Evolutionary conservation across 2,888 invertebrate species (phyloP).

Genomic region (Cantharis nigra): DNA sequence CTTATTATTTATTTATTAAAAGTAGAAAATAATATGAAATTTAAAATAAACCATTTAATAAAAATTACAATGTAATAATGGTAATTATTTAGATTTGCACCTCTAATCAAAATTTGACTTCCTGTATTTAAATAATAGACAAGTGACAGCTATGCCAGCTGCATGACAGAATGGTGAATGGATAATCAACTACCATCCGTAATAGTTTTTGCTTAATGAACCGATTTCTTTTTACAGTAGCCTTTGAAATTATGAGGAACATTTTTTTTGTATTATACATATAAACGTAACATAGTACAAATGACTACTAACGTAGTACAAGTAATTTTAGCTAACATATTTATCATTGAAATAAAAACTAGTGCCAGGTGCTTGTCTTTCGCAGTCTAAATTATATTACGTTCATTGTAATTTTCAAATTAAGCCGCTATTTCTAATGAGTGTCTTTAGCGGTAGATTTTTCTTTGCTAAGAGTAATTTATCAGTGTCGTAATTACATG

Average conservation of each 20-base stretch:
- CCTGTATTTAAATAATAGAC: constrained; percentile 9
- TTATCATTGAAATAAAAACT: constrained; percentile 21
- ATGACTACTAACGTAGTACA: constrained; percentile 15
- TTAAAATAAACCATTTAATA: not conserved
- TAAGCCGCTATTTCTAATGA: constrained; percentile 22
- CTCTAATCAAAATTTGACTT: constrained; percentile 25
- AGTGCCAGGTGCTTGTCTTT: constrained; percentile 15
- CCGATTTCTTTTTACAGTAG: constrained; percentile 26
- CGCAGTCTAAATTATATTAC: constrained; percentile 7
- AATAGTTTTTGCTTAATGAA: constrained; percentile 24
- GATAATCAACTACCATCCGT: constrained; percentile 12
- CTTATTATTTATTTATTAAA: not conserved
- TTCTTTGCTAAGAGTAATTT: not conserved
- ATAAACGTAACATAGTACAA: not conserved
- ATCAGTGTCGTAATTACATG: constrained; percentile 15
- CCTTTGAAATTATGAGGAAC: constrained; percentile 20
- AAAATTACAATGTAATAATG: constrained; percentile 8
- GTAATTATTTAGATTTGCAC: constrained; percentile 23
- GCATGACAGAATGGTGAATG: constrained; percentile 19
- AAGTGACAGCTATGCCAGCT: constrained; percentile 17
- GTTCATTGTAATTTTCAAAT: constrained; percentile 19
- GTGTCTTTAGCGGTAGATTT: constrained; percentile 17
- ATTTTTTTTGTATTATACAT: constrained; percentile 8
- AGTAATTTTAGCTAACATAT: constrained; percentile 23
- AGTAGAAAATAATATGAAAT: not conserved